Evolutionary conservation across 2,113 vertebrate species (phyloP).

Genomic region (Rhinoptilus africanus): DNA sequence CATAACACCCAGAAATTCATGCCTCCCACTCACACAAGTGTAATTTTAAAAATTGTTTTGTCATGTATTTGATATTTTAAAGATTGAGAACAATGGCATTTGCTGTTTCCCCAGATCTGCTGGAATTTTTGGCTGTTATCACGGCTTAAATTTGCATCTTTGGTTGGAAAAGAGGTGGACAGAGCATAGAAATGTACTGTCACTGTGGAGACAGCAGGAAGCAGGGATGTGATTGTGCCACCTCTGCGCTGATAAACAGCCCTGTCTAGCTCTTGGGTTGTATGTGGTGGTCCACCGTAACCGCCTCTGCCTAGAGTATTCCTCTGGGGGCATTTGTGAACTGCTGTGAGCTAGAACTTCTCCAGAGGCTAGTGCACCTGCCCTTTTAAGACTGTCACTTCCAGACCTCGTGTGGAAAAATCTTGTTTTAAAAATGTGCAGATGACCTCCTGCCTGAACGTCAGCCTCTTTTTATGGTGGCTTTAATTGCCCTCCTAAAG

Average conservation of each 20-base stretch:
- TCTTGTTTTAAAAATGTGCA: not conserved
- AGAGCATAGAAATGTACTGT: accelerated
- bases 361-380: not conserved
- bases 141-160: not conserved
- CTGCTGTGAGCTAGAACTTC: not conserved
- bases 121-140: not conserved
- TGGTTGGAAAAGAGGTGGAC: not conserved
- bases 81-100: not conserved
- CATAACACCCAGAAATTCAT: not conserved
- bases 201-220: accelerated
- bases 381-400: not conserved
- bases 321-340: not conserved
- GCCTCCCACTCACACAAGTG: accelerated
- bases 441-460: not conserved
- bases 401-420: not conserved
- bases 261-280: not conserved
- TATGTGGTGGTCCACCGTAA: accelerated
- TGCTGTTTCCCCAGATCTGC: not conserved
- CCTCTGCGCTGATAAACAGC: accelerated
- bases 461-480: not conserved
- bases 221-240: accelerated
- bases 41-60: accelerated
- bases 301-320: not conserved
- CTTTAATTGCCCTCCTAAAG: not conserved
- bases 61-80: not conserved